phyloP scores from a whole-genome alignment of 2,113 vertebrate species.

The Sapajus apella region DNA sequence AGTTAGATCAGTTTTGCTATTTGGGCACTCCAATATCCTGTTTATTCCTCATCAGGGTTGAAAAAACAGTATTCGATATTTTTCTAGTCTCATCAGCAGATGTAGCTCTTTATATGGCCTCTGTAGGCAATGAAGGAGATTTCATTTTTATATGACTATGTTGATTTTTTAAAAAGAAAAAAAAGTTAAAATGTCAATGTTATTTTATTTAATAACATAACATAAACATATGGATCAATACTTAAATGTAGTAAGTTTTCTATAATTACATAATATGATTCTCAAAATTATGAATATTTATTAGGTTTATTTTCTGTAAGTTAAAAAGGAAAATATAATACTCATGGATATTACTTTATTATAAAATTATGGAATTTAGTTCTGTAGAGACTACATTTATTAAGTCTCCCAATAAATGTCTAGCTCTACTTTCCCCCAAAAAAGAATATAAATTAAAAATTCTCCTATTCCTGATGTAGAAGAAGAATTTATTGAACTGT shows the following conservation, averaged over 20 bases:
- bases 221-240: not conserved
- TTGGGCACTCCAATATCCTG: not conserved
- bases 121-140: not conserved
- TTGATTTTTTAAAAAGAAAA: conserved; percentile 29
- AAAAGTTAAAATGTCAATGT: not conserved
- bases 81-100: not conserved
- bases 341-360: not conserved
- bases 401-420: not conserved
- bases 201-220: not conserved
- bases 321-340: not conserved
- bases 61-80: not conserved
- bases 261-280: not conserved
- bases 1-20: not conserved
- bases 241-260: not conserved
- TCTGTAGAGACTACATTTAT: not conserved
- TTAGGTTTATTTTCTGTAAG: not conserved
- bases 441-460: not conserved
- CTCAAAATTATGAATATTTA: not conserved
- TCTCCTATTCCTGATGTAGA: not conserved
- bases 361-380: not conserved
- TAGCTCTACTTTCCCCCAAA: not conserved
- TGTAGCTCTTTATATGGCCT: not conserved
- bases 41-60: not conserved
- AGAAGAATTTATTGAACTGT: not conserved
- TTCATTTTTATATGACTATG: not conserved